These are phyloP conservation scores for Calypte anna DNA, from an alignment of 2,113 vertebrate genomes.

Conservation along the genomic window DNA sequence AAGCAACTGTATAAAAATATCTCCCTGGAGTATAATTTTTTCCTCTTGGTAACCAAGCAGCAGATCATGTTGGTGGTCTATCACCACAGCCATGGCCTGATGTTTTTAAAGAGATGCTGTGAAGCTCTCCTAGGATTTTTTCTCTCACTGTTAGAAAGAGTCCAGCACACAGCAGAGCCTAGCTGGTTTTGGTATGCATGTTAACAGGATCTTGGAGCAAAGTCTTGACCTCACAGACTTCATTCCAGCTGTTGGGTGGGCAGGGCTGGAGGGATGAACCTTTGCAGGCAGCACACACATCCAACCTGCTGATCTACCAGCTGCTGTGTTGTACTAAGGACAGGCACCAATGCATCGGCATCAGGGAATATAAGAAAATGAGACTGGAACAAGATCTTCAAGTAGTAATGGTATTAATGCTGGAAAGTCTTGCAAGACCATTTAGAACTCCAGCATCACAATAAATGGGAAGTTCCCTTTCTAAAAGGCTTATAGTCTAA, in stretches of 20 bases:
- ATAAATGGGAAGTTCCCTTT: background rate
- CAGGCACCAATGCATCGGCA: background rate
- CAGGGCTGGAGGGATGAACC: background rate
- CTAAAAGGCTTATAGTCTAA: background rate
- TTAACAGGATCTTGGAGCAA: background rate
- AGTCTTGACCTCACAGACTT: background rate
- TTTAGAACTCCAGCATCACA: background rate
- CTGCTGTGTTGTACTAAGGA: background rate
- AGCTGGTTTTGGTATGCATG: background rate
- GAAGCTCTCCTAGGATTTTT: background rate
- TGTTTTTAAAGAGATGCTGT: constrained; percentile 14
- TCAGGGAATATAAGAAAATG: background rate
- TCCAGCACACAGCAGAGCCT: background rate
- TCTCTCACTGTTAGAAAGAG: background rate
- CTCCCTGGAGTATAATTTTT: constrained; percentile 27
- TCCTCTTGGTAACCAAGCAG: constrained; percentile 54
- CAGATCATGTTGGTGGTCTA: constrained; percentile 32
- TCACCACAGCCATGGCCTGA: constrained; percentile 14
- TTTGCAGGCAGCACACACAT: background rate
- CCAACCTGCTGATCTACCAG: background rate
- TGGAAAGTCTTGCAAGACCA: background rate
- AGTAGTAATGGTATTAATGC: background rate
- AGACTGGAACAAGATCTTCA: background rate
- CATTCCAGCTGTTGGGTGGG: background rate
- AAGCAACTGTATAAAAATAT: constrained; percentile 63